Conservation (phyloP, 2,888 invertebrate genomes). For the Lasioglossum pauxillum region DNA sequence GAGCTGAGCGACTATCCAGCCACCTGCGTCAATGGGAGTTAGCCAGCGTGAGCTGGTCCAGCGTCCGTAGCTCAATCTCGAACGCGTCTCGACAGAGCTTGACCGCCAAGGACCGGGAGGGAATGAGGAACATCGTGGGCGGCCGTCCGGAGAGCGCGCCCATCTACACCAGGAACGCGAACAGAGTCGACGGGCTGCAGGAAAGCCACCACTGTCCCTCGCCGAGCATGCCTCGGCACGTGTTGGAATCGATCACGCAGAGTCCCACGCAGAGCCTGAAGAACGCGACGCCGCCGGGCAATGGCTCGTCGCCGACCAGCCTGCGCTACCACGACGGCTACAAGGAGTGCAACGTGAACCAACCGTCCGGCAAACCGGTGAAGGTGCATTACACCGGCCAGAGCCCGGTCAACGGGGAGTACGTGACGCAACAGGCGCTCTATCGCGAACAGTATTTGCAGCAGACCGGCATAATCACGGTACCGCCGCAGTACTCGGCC, state of each 20-base stretch:
- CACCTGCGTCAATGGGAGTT: constrained; percentile 92
- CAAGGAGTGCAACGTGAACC: constrained; percentile 71
- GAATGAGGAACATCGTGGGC: constrained; percentile 81
- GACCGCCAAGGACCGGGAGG: constrained; percentile 80
- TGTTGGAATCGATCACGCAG: constrained; percentile 82
- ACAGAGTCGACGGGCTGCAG: constrained; percentile 80
- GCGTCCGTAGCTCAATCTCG: constrained; percentile 66
- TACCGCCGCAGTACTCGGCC: constrained; percentile 75
- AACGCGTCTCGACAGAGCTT: constrained; percentile 70
- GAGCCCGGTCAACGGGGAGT: constrained; percentile 78
- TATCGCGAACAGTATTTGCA: constrained; percentile 81
- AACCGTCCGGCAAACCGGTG: constrained; percentile 56
- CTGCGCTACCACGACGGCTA: constrained; percentile 74
- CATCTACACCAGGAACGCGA: constrained; percentile 79
- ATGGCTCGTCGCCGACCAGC: constrained; percentile 74
- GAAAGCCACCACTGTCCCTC: constrained; percentile 77
- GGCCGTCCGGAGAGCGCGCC: constrained; percentile 82
- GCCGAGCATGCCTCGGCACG: constrained; percentile 81
- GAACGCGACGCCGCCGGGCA: constrained; percentile 73
- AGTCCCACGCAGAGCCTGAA: constrained; percentile 81
- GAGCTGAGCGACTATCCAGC: constrained; percentile 88
- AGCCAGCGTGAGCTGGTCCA: constrained; percentile 86
- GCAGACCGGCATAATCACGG: constrained; percentile 78
- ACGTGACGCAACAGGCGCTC: constrained; percentile 76
- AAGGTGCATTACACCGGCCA: constrained; percentile 65